Percentiles rank a stretch among this genome's conserved stretches.
phyloP scores from a whole-genome alignment of 35 echinoderm and acorn worm species.

The Holothuria glaberrima region DNA sequence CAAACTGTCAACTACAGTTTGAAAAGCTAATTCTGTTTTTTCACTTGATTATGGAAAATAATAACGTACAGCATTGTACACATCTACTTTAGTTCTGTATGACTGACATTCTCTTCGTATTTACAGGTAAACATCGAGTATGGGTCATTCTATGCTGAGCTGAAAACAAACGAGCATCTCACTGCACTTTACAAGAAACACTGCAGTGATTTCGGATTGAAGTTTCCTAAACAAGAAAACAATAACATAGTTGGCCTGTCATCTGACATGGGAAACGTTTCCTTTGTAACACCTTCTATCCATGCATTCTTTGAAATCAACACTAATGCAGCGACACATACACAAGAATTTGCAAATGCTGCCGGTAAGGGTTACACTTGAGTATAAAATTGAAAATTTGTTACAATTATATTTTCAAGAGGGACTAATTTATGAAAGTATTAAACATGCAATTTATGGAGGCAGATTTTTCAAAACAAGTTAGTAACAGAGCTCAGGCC shows the following conservation, averaged over 20 bases:
- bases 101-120: neutral
- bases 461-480: too few relatives aligned
- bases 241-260: slow-evolving; percentile 4
- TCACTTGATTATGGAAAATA: too few relatives aligned
- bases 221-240: neutral
- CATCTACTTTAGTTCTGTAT: too few relatives aligned
- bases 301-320: slow-evolving; percentile 77
- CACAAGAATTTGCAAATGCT: slow-evolving; percentile 68
- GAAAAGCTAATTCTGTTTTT: too few relatives aligned
- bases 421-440: too few relatives aligned
- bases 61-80: too few relatives aligned
- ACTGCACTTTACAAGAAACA: slow-evolving; percentile 71
- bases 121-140: slow-evolving; percentile 49
- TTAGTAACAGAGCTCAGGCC: too few relatives aligned
- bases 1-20: too few relatives aligned
- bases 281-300: slow-evolving; percentile 76
- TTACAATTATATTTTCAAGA: too few relatives aligned
- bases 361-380: slow-evolving; percentile 69
- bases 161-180: slow-evolving; percentile 61
- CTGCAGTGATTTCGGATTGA: slow-evolving; percentile 44
- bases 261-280: slow-evolving; percentile 88
- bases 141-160: slow-evolving; percentile 58
- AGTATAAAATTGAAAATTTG: too few relatives aligned
- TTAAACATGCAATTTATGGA: too few relatives aligned
- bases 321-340: slow-evolving; percentile 56